A percentile compares a stretch with the other conserved stretches of the same genome.
Conservation (phyloP, 2,888 invertebrate genomes). For the Drosophila anceps region DNA sequence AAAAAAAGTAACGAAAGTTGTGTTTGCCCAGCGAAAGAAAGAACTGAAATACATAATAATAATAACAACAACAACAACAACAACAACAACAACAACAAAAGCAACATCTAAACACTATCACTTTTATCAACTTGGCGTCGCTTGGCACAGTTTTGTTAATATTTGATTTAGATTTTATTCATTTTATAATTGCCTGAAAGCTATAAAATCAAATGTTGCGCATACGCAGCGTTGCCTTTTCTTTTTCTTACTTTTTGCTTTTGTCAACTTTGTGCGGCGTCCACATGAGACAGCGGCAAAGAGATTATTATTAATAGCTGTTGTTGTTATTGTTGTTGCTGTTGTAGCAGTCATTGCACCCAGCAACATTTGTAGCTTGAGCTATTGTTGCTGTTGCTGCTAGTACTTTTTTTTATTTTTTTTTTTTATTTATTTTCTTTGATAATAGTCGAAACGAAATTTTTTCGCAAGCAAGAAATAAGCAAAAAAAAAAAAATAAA, state of each 20-base stretch:
- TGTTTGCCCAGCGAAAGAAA: conserved; percentile 41
- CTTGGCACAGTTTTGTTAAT: conserved; percentile 44
- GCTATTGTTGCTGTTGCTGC: conserved; percentile 34
- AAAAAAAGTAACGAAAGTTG: conserved; percentile 57
- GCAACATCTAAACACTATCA: conserved; percentile 52
- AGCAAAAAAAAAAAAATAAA: conserved; percentile 57
- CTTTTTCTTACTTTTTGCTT: background rate
- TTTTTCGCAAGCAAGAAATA: conserved; percentile 50
- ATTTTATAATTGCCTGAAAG: conserved; percentile 11
- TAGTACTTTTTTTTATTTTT: conserved; percentile 11
- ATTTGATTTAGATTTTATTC: conserved; percentile 22
- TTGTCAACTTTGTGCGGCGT: conserved; percentile 7
- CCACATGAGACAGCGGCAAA: conserved; percentile 28
- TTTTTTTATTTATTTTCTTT: conserved; percentile 26
- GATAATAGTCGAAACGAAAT: conserved; percentile 70
- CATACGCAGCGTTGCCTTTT: conserved; percentile 34
- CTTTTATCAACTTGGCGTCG: conserved; percentile 53
- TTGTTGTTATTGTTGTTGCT: conserved; percentile 15
- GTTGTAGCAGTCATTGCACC: conserved; percentile 74
- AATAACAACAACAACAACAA: conserved; percentile 29
- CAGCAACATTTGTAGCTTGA: conserved; percentile 44
- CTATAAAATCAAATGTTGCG: conserved; percentile 21
- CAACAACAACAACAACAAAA: no score
- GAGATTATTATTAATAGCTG: conserved; percentile 36
- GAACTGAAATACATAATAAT: conserved; percentile 43